Percentiles rank a stretch among this genome's conserved stretches.
These are phyloP conservation scores for Australoheros scitulus DNA, from an alignment of 2,113 vertebrate species.

Conservation along the genomic window DNA sequence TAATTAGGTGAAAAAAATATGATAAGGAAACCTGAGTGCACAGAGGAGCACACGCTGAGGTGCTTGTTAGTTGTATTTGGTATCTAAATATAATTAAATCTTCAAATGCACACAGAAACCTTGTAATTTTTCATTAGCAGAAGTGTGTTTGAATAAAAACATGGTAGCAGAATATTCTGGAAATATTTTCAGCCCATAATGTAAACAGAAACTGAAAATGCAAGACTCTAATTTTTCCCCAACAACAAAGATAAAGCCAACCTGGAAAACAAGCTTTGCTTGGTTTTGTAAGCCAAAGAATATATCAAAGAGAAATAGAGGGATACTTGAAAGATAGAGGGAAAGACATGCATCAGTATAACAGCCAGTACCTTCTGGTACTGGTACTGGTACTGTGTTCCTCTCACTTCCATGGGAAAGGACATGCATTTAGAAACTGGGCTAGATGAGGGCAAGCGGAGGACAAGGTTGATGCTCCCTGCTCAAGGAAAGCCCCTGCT, in stretches of 20 bases:
- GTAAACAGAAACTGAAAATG: slow-evolving; percentile 44
- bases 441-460: background rate
- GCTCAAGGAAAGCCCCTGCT: slow-evolving; percentile 54
- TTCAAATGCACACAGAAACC: background rate
- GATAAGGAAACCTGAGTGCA: background rate
- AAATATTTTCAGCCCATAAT: background rate
- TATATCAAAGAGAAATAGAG: slow-evolving; percentile 48
- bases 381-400: too few species aligned
- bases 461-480: slow-evolving; percentile 31
- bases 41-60: background rate
- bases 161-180: background rate
- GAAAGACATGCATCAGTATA: slow-evolving; percentile 20
- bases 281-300: slow-evolving; percentile 7
- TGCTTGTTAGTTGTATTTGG: background rate
- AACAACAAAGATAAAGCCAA: slow-evolving; percentile 40
- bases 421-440: background rate
- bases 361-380: too few species aligned
- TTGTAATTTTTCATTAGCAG: background rate
- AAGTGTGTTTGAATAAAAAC: background rate
- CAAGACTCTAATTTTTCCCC: slow-evolving; percentile 36
- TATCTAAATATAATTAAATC: background rate
- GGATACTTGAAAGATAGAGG: slow-evolving; percentile 33
- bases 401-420: background rate
- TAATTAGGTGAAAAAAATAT: slow-evolving; percentile 4
- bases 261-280: slow-evolving; percentile 32